Evolutionary conservation across 2,797 vertebrate species (phyloP).

Genomic region (Acrocephalus scirpaceus): DNA sequence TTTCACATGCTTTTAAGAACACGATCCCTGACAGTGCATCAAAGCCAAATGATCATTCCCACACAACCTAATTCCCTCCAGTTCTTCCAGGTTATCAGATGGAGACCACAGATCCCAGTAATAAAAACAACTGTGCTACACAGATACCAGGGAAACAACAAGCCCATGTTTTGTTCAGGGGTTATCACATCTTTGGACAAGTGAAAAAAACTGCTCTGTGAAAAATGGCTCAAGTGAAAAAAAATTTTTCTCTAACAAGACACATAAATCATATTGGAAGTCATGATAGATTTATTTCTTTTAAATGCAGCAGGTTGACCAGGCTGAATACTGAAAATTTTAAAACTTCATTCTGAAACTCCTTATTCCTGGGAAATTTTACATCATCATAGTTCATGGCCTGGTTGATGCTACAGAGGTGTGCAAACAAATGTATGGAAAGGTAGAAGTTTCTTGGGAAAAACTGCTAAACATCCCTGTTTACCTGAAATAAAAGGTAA

Average conservation of each 20-base stretch:
- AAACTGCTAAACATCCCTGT: background rate
- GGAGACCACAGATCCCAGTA: background rate
- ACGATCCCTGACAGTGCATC: background rate
- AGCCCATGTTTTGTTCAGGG: background rate
- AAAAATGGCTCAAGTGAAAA: background rate
- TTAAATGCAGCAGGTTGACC: background rate
- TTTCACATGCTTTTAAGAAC: background rate
- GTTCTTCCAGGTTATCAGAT: background rate
- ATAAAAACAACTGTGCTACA: background rate
- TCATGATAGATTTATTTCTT: background rate
- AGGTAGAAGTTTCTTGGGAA: background rate
- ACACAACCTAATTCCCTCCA: background rate
- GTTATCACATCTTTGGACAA: background rate
- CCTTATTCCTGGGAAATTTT: background rate
- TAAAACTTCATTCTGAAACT: background rate
- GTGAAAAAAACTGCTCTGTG: background rate
- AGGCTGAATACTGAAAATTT: background rate
- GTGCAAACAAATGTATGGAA: background rate
- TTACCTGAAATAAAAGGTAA: background rate
- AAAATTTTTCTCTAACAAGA: background rate
- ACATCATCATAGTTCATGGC: rapidly evolving
- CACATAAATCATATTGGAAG: background rate
- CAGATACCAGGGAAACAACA: background rate
- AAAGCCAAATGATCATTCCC: background rate
- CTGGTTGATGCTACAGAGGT: background rate